Base-by-base conservation (phyloP, 2,113 vertebrate species). In the Hemichromis elongatus region DNA sequence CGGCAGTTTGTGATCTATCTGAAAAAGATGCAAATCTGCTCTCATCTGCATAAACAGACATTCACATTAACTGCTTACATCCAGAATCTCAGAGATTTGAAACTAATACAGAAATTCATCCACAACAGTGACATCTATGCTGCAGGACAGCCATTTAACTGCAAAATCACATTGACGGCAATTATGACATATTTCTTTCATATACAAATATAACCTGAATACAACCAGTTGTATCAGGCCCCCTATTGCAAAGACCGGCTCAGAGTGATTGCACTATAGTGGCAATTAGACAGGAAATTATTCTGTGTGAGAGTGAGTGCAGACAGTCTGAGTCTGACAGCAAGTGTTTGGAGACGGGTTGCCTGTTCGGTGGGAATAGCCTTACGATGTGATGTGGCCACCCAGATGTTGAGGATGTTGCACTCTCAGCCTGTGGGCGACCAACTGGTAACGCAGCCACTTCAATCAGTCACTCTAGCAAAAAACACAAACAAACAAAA, bases 351-450 rank as follows among this genome's bases (percentile, higher is more conserved):
- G 9, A 73, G 68, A 47, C 14, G 3, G 68, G 24, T 47, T 73
- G 40, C 66, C 40, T 73, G 19, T 37, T 7, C 33, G 4, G 33
- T 33, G 6, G 33, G 14, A 73, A 73, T 7, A 28, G 68, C 68
- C 6, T 28, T 50, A 47, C 7, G 6, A 73, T 73, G 1, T 0
- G 50, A 73, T 47, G 68, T 28, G 42, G 42, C 42, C 66, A 18
- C 66, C 40, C 66, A 73, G 24, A 73, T 21, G 40, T 28, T 73
- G 42, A 73, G 40, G 21, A 18, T 73, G 42, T 28, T 73, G 68
- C 16, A 73, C 24, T 10, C 9, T 28, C 68, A 47, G 9, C 21
- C 66, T 70, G 21, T 45, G 2, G 21, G 37, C 2, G 2, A 70
- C 66, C 66, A 68, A 10, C 19, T 68, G 40, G 40, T 70, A 45